Evolutionary conservation across 2,797 vertebrate genomes (phyloP).

Genomic region (Heterohyrax brucei): DNA sequence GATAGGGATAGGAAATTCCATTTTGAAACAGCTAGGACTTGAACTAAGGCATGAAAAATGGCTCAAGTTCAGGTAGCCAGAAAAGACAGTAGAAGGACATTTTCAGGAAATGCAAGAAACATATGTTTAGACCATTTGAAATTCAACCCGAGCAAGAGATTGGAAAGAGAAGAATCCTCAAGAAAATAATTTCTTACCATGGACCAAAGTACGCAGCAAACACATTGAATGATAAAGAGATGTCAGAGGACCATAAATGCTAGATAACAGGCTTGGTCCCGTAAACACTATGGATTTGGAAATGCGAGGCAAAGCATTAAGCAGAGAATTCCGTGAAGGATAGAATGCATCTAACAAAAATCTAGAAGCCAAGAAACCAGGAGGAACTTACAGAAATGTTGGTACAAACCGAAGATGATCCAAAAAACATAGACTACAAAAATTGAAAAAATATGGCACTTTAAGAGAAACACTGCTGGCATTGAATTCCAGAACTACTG

Average conservation of each 20-base stretch:
- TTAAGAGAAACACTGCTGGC: background rate
- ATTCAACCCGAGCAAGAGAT: background rate
- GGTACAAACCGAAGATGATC: background rate
- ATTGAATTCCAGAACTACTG: slow-evolving; percentile 6
- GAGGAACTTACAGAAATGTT: background rate
- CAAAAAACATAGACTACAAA: slow-evolving; percentile 31
- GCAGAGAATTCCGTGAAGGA: background rate
- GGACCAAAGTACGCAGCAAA: slow-evolving; percentile 42
- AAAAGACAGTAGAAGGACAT: slow-evolving; percentile 19
- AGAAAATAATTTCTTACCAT: slow-evolving; percentile 21
- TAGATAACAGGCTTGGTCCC: background rate
- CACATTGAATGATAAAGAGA: background rate
- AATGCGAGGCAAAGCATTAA: slow-evolving; percentile 13
- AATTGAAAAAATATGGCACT: background rate
- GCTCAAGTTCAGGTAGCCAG: background rate
- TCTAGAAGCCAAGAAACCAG: background rate
- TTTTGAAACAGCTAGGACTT: background rate
- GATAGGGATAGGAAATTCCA: background rate
- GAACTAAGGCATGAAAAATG: slow-evolving; percentile 1
- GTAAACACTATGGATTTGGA: background rate
- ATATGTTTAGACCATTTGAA: background rate
- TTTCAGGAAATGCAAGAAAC: slow-evolving; percentile 1
- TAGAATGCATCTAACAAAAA: background rate
- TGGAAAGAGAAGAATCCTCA: background rate
- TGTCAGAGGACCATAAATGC: background rate